Evolutionary conservation across 2,888 invertebrate genomes (phyloP).

Genomic region (Alloscopus bannaensis): DNA sequence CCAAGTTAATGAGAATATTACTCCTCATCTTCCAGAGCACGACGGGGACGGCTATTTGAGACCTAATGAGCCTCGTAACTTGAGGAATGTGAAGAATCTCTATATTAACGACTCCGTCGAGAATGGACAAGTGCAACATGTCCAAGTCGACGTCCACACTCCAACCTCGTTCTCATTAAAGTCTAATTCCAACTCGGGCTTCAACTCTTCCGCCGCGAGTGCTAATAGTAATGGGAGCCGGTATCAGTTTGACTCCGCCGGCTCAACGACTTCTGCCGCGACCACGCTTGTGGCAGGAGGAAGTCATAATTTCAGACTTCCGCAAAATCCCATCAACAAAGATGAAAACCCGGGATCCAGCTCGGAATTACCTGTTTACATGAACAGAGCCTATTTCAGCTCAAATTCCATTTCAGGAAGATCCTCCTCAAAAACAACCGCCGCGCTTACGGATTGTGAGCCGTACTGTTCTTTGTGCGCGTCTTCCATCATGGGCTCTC

Average conservation of each 20-base stretch:
- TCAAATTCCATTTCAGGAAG: conserved; percentile 36
- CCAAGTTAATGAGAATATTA: conserved; percentile 36
- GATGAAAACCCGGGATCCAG: conserved; percentile 7
- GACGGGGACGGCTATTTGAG: conserved; percentile 71
- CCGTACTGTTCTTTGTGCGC: conserved; percentile 71
- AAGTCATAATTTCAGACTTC: conserved; percentile 42
- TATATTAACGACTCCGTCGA: conserved; percentile 65
- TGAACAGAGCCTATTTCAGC: conserved; percentile 51
- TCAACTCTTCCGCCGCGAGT: conserved; percentile 47
- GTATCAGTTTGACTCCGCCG: conserved; percentile 53
- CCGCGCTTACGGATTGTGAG: conserved; percentile 67
- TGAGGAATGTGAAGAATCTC: conserved; percentile 65
- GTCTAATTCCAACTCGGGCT: conserved; percentile 11
- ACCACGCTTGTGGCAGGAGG: conserved; percentile 56
- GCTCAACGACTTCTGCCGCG: conserved; percentile 43
- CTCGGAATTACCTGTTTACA: conserved; percentile 45
- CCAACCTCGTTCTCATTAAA: conserved; percentile 58
- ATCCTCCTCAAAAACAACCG: too few relatives aligned
- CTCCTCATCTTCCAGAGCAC: conserved; percentile 38
- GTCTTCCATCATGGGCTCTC: conserved; percentile 60
- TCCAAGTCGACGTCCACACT: conserved; percentile 71
- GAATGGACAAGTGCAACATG: conserved; percentile 62
- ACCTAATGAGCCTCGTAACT: conserved; percentile 65
- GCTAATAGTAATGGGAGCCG: conserved; percentile 12
- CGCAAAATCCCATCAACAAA: conserved; percentile 13